Percentiles rank a stretch among this genome's conserved stretches.
Conservation (phyloP, 2,113 vertebrate genomes). For the Sturnus vulgaris region DNA sequence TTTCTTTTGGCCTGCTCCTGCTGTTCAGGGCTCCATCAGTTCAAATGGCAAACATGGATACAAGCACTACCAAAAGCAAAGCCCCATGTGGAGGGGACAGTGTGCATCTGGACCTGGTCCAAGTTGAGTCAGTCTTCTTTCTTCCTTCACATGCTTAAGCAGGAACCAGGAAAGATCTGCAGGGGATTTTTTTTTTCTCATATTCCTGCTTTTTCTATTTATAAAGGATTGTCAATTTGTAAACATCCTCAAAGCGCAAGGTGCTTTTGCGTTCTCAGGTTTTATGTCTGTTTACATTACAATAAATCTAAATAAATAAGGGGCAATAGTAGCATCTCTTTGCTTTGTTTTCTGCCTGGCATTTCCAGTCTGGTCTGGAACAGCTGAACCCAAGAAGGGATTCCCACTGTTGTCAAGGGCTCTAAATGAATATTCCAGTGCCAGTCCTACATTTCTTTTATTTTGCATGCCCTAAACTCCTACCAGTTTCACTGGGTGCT, state of each 20-base stretch:
- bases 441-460: background rate
- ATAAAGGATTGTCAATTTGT: background rate
- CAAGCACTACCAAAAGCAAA: background rate
- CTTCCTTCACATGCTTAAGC: background rate
- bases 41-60: background rate
- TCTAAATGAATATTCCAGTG: background rate
- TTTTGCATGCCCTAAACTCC: background rate
- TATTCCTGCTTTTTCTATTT: background rate
- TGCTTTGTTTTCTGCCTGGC: constrained; percentile 3
- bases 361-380: background rate
- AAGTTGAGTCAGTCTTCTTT: background rate
- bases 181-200: background rate
- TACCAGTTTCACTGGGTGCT: background rate
- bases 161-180: constrained; percentile 27
- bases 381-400: background rate
- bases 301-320: background rate
- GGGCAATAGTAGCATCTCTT: background rate
- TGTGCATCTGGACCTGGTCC: background rate
- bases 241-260: background rate
- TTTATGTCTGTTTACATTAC: background rate
- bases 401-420: background rate
- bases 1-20: background rate
- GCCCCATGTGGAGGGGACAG: background rate
- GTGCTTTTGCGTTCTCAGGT: background rate
- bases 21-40: background rate